Percentiles rank a stretch among this genome's conserved stretches.
Evolutionary conservation across 2,888 invertebrate genomes (phyloP).

Genomic region (Limnephilus auricula): DNA sequence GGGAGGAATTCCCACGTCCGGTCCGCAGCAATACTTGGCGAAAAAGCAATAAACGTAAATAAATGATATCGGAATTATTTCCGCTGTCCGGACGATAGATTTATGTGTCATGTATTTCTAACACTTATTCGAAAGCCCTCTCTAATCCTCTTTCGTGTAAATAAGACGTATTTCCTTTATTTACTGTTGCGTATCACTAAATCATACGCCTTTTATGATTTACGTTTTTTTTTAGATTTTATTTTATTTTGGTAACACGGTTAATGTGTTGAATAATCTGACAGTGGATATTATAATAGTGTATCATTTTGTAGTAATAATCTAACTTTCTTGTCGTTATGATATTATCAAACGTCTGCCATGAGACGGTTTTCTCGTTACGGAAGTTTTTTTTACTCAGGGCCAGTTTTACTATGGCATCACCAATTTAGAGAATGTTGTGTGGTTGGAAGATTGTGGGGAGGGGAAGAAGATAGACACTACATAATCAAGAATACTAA

Average conservation of each 20-base stretch:
- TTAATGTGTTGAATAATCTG: background rate
- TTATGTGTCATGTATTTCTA: constrained; percentile 52
- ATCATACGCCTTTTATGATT: constrained; percentile 46
- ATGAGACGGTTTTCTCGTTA: background rate
- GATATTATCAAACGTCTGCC: background rate
- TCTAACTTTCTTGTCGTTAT: background rate
- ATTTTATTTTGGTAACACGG: background rate
- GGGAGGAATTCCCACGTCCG: constrained; percentile 29
- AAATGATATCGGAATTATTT: constrained; percentile 66
- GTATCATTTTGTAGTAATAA: too few species aligned
- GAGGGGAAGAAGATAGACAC: too few species aligned
- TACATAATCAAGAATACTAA: too few species aligned
- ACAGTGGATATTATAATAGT: background rate
- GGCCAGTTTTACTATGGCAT: too few species aligned
- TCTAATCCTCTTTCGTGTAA: constrained; percentile 42
- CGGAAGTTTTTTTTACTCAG: background rate
- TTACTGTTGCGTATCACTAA: constrained; percentile 11
- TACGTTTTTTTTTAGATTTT: constrained; percentile 3
- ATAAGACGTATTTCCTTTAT: constrained; percentile 43
- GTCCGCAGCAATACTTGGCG: constrained; percentile 30
- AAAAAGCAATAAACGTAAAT: constrained; percentile 66
- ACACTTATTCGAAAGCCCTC: background rate
- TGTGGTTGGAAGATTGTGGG: too few species aligned
- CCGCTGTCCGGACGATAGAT: constrained; percentile 63
- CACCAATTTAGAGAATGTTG: too few species aligned